Conservation (phyloP, 2,113 vertebrate genomes). For the Pangasianodon gigas region DNA sequence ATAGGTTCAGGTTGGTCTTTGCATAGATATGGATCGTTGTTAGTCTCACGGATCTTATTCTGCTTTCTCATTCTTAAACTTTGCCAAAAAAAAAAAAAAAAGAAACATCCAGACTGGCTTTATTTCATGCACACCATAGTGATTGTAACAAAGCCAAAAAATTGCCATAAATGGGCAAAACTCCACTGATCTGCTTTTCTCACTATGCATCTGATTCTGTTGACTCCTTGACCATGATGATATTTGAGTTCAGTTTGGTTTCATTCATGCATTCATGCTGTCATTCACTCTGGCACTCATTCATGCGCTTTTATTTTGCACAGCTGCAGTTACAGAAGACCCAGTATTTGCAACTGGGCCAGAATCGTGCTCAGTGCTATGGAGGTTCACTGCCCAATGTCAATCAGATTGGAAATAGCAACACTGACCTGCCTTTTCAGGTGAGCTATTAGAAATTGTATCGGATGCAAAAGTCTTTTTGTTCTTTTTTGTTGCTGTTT, state of each 20-base stretch:
- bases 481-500: slow-evolving; percentile 32
- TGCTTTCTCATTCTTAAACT: slow-evolving; percentile 34
- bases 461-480: slow-evolving; percentile 63
- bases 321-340: slow-evolving; percentile 99
- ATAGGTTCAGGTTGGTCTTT: not conserved
- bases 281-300: slow-evolving; percentile 78
- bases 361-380: slow-evolving; percentile 96
- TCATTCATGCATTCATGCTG: slow-evolving; percentile 62
- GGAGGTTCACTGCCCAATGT: slow-evolving; percentile 98
- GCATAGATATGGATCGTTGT: not conserved
- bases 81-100: not conserved
- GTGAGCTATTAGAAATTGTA: slow-evolving; percentile 80
- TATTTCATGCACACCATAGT: slow-evolving; percentile 25
- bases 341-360: slow-evolving; percentile 97
- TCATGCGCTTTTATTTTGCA: slow-evolving; percentile 80
- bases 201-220: slow-evolving; percentile 21
- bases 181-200: slow-evolving; percentile 40
- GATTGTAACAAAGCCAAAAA: not conserved
- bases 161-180: not conserved
- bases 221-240: slow-evolving; percentile 13
- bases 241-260: slow-evolving; percentile 52
- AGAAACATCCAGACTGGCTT: not conserved
- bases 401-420: slow-evolving; percentile 96
- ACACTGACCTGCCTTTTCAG: slow-evolving; percentile 97
- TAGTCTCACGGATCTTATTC: not conserved